Percentiles rank a stretch among this genome's conserved stretches.
These are phyloP conservation scores for Siderastrea siderea DNA, from an alignment of 92 coral and sea anemone genomes.

Conservation along the genomic window DNA sequence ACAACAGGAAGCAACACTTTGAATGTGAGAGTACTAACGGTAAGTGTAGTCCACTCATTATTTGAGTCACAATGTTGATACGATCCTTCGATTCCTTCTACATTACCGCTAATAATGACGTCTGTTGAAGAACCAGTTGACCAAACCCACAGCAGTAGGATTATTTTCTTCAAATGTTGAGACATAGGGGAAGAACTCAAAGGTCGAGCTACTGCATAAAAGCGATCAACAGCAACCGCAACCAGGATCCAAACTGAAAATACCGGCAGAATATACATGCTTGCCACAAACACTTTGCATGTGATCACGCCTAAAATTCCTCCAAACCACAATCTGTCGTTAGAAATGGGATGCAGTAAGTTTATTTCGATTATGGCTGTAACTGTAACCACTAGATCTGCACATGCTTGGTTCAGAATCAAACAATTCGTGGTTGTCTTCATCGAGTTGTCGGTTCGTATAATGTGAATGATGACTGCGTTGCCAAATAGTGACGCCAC, in stretches of 20 bases:
- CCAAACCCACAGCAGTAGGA: background rate
- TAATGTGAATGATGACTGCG: slow-evolving; percentile 13
- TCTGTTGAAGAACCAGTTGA: background rate
- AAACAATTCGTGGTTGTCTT: slow-evolving; percentile 6
- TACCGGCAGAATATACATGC: background rate
- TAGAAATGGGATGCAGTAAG: too few relatives aligned
- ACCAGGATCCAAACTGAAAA: slow-evolving; percentile 23
- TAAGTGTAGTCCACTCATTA: too few relatives aligned
- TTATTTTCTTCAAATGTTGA: slow-evolving; percentile 11
- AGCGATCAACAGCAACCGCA: slow-evolving; percentile 12
- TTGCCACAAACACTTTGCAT: background rate
- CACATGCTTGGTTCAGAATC: slow-evolving; percentile 29
- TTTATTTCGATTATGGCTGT: too few relatives aligned
- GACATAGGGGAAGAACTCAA: background rate
- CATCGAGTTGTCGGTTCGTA: background rate
- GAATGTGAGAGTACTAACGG: too few relatives aligned
- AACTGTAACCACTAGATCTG: background rate
- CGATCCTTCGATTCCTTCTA: background rate
- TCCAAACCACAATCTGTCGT: background rate
- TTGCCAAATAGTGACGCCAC: slow-evolving; percentile 17
- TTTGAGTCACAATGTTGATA: background rate
- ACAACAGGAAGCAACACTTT: background rate
- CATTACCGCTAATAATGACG: background rate
- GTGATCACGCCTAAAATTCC: background rate
- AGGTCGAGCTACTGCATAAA: slow-evolving; percentile 17